phyloP scores from a whole-genome alignment of 2,113 vertebrate genomes.

The Dendropsophus ebraccatus region DNA sequence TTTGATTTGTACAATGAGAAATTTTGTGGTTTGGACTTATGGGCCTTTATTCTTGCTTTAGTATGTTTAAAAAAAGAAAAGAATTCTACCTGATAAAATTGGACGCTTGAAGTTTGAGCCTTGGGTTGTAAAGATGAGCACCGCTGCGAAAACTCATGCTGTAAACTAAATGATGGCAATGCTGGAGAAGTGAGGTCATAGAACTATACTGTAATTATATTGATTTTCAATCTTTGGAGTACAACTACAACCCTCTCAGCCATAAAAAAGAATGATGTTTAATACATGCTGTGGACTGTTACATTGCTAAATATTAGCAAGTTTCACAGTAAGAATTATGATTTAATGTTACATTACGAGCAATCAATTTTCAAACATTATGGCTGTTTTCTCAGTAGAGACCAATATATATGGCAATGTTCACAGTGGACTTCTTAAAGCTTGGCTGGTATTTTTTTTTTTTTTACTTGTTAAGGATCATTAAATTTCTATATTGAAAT shows the following conservation, averaged over 20 bases:
- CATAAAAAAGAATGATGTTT: background rate
- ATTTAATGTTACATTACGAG: background rate
- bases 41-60: background rate
- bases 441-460: constrained; percentile 5
- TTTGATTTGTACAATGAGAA: background rate
- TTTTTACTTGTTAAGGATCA: constrained; percentile 9
- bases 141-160: background rate
- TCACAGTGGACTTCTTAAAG: constrained; percentile 4
- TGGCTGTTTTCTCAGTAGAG: background rate
- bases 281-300: background rate
- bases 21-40: background rate
- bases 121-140: background rate
- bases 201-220: background rate
- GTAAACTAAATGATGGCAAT: background rate
- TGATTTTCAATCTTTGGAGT: background rate
- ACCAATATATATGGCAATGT: background rate
- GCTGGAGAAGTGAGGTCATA: background rate
- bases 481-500: constrained; percentile 13
- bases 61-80: background rate
- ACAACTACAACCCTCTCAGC: background rate
- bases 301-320: background rate
- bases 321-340: background rate
- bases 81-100: background rate
- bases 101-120: background rate
- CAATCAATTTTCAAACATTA: constrained; percentile 2